These are phyloP conservation scores for Epinotia brunnichana DNA, from an alignment of 2,888 invertebrate species.

Conservation along the genomic window DNA sequence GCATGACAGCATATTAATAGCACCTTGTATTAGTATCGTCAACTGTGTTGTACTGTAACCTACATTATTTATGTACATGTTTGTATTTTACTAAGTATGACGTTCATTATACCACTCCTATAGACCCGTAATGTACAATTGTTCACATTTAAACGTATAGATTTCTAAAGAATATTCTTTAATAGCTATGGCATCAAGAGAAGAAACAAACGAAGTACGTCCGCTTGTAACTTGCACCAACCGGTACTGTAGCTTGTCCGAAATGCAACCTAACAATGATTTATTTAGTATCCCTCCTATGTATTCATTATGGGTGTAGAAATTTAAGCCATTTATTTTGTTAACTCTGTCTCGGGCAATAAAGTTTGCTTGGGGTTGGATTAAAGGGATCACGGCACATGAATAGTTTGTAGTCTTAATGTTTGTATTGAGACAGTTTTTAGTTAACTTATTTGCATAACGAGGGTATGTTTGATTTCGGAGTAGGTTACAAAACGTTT, in stretches of 20 bases:
- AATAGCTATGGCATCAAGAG: neutral
- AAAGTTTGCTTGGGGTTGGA: constrained; percentile 71
- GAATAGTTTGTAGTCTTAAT: constrained; percentile 71
- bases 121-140: no score
- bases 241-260: constrained; percentile 56
- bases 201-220: neutral
- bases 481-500: neutral
- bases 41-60: no score
- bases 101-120: no score
- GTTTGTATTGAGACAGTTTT: constrained; percentile 60
- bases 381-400: constrained; percentile 63
- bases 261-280: constrained; percentile 82
- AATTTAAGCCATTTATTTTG: constrained; percentile 84
- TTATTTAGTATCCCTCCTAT: constrained; percentile 77
- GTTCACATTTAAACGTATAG: no score
- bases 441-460: constrained; percentile 47
- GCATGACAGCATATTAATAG: no score
- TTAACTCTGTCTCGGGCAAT: constrained; percentile 79
- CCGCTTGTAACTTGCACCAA: constrained; percentile 47
- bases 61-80: no score
- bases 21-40: no score
- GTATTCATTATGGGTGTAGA: constrained; percentile 84
- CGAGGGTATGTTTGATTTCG: constrained; percentile 5
- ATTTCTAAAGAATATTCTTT: no score
- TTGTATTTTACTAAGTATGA: no score